A percentile compares a stretch with the other conserved stretches of the same genome.
phyloP scores from a whole-genome alignment of 2,113 vertebrate genomes.

The Dasyurus viverrinus region DNA sequence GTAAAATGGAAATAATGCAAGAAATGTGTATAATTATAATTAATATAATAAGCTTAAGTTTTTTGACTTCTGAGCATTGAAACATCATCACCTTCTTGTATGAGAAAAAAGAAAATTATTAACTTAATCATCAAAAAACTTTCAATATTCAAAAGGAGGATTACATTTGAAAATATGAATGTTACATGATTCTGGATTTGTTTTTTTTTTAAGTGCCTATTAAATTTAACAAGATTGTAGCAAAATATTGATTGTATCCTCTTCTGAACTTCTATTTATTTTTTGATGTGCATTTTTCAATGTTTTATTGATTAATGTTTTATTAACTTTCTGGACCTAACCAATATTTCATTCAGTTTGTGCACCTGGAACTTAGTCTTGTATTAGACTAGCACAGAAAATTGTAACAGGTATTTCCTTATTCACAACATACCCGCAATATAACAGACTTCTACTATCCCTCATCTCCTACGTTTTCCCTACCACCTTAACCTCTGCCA shows the following conservation, averaged over 20 bases:
- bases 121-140: not conserved
- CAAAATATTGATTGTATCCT: not conserved
- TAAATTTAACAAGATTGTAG: not conserved
- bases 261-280: not conserved
- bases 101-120: not conserved
- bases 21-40: no score
- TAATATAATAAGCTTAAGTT: not conserved
- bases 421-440: no score
- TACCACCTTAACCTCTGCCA: not conserved
- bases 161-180: not conserved
- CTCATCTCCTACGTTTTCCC: constrained; percentile 24
- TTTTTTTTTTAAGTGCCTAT: not conserved
- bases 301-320: not conserved
- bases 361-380: not conserved
- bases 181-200: not conserved
- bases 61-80: not conserved
- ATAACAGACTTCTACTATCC: not conserved
- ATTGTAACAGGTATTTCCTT: constrained; percentile 15
- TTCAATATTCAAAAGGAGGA: not conserved
- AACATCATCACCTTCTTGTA: not conserved
- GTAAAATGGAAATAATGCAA: no score
- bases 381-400: not conserved
- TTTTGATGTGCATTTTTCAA: not conserved
- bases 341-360: not conserved
- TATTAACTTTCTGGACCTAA: not conserved